These are phyloP conservation scores for Loripinus fragilis DNA, from an alignment of 2,888 invertebrate genomes.

Conservation along the genomic window DNA sequence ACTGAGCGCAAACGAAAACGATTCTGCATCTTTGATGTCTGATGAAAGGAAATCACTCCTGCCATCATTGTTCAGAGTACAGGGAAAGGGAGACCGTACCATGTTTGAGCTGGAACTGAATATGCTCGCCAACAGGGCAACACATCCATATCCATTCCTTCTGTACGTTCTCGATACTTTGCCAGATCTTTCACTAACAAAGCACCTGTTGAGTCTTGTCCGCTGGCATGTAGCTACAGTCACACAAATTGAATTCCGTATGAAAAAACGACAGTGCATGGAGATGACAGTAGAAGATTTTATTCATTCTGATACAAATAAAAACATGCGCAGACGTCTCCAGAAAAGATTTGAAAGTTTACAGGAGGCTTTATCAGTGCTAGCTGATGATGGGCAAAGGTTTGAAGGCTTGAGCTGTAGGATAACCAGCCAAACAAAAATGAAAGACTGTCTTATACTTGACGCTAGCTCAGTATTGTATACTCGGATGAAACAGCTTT, in stretches of 20 bases:
- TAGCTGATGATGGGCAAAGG: constrained; percentile 6
- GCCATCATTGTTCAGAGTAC: constrained; percentile 36
- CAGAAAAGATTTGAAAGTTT: constrained; percentile 22
- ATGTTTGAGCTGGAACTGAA: constrained; percentile 37
- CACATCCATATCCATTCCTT: constrained; percentile 33
- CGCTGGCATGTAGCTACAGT: constrained; percentile 61
- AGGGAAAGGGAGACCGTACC: constrained; percentile 9
- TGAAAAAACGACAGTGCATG: constrained; percentile 53
- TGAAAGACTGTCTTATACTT: constrained; percentile 52
- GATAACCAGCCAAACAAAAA: constrained; percentile 27
- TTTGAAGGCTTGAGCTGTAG: not conserved
- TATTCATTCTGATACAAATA: constrained; percentile 5
- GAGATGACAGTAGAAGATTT: constrained; percentile 48
- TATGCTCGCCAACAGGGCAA: not conserved
- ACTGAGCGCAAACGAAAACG: constrained; percentile 8
- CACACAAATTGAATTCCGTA: constrained; percentile 49
- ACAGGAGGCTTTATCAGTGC: constrained; percentile 15
- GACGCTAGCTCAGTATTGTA: constrained; percentile 36
- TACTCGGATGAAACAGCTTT: constrained; percentile 40
- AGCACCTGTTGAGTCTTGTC: constrained; percentile 47
- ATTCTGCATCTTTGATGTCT: not conserved
- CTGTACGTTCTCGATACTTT: constrained; percentile 23
- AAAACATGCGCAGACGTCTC: not conserved
- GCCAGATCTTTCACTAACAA: constrained; percentile 33
- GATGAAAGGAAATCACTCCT: not conserved